phyloP scores from a whole-genome alignment of 1,140 invertebrate species.

The Trichoplusia ni region DNA sequence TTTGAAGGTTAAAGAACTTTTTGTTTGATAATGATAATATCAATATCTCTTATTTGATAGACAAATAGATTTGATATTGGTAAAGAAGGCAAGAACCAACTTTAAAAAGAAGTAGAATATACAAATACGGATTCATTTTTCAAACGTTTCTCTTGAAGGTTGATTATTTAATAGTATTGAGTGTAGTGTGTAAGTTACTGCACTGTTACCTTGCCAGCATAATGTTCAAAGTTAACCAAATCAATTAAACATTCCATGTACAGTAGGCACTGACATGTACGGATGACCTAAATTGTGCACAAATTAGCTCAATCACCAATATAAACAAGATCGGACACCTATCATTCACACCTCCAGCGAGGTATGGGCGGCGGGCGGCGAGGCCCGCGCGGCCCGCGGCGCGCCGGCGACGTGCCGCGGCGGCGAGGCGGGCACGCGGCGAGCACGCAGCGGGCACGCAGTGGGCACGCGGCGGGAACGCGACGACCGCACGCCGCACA shows the following conservation, averaged over 20 bases:
- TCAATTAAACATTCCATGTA: neutral
- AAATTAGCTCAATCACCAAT: constrained; percentile 20
- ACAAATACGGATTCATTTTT: too few relatives aligned
- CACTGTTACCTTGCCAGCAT: too few relatives aligned
- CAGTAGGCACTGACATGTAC: neutral
- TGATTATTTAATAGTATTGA: too few relatives aligned
- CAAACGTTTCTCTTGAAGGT: too few relatives aligned
- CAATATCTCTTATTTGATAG: too few relatives aligned
- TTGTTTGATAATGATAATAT: too few relatives aligned
- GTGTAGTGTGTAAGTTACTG: too few relatives aligned
- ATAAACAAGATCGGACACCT: constrained; percentile 52
- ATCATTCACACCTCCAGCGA: constrained; percentile 58
- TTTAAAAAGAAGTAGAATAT: too few relatives aligned
- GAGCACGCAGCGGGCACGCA: constrained; percentile 38
- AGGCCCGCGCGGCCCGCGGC: constrained; percentile 24
- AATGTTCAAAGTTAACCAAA: neutral
- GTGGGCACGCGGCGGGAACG: constrained; percentile 37
- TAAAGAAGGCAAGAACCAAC: too few relatives aligned
- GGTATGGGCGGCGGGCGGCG: constrained; percentile 25
- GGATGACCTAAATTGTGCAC: constrained; percentile 15
- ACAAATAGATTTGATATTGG: too few relatives aligned
- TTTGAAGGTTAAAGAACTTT: too few relatives aligned
- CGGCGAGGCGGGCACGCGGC: constrained; percentile 19
- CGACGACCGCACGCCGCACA: constrained; percentile 26
- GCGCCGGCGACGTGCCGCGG: neutral